Conservation (phyloP, 2,888 invertebrate species). For the Pristionchus exspectatus region DNA sequence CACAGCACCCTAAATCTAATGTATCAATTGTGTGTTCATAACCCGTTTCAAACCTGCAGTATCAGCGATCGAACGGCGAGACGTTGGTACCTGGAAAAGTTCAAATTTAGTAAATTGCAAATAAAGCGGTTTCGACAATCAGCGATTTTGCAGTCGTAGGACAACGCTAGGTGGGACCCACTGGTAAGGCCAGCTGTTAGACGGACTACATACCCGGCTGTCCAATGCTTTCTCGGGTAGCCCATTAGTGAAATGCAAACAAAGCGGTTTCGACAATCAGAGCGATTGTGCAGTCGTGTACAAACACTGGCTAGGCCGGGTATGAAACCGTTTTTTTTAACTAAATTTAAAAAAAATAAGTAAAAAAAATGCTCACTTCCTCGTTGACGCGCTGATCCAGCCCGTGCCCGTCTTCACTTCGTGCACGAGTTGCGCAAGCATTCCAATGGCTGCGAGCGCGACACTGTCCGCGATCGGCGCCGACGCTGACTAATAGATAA, state of each 20-base stretch:
- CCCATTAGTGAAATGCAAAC: too few relatives aligned
- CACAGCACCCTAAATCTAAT: not conserved
- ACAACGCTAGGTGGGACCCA: too few relatives aligned
- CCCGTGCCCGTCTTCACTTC: not conserved
- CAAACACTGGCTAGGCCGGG: too few relatives aligned
- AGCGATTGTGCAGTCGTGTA: too few relatives aligned
- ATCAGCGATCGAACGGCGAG: not conserved
- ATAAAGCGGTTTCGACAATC: too few relatives aligned
- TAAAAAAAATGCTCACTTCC: not conserved
- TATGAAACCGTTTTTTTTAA: not conserved
- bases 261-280: too few relatives aligned
- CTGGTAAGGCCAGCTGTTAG: too few relatives aligned
- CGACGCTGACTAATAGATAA: too few relatives aligned
- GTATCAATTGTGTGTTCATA: not conserved
- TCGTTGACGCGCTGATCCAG: not conserved
- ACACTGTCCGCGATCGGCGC: not conserved
- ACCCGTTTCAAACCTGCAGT: not conserved
- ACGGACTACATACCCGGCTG: too few relatives aligned
- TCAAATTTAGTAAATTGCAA: too few relatives aligned
- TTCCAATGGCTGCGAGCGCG: not conserved
- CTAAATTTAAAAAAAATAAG: not conserved
- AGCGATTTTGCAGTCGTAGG: too few relatives aligned
- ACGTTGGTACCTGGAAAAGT: slow-evolving; percentile 28
- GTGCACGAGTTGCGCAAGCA: not conserved
- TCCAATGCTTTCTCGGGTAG: too few relatives aligned